Evolutionary conservation across 2,797 vertebrate species (phyloP), one percentile per base, ranked within the genome.

Genomic region (Lutjanus argentimaculatus): DNA sequence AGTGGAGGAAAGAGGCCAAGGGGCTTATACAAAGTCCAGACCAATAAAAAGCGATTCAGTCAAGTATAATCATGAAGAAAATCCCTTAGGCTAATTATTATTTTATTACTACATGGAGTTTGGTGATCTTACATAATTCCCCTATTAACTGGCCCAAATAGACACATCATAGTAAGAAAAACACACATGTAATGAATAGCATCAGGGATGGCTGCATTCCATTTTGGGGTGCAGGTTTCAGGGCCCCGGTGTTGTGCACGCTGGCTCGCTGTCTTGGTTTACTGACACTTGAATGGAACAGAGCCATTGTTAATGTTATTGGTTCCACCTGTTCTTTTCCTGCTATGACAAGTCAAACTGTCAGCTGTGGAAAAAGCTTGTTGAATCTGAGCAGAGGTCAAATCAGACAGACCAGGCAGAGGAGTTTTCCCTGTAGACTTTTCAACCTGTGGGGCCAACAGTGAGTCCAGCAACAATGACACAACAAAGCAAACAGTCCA

Each of bases 401-500:
- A 55, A 58, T 21, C n/a, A 70, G 48, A 49, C 61, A 40, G 49
- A 59, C 7, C 1, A 17, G 59, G 22, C 46, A n/a, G n/a, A 53
- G 16, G 0, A 15, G 4, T 43, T 72, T 17, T 42, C 43, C 52
- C 46, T 13, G n/a, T 7, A 10, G 46, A 52, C 49, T 17, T 71
- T 77, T 72, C 11, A 68, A 45, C 43, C 52, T n/a, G 22, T 42
- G 52, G 40, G 51, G 58, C 11, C 15, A 40, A 52, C 15, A 42
- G 1, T 46, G 40, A 67, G 14, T 67, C 15, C 7, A 53, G 30
- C 22, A 64, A 30, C 52, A 49, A 25, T 49, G 30, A 55, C 19
- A 42, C 57, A 49, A 63, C 49, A 57, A 72, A 72, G 70, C 55
- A 63, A 66, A 48, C 11, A 8, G n/a, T 46, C 12, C 12, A 46